Base-by-base conservation (phyloP, 2,113 vertebrate species). In the Paedocypris sp. region DNA sequence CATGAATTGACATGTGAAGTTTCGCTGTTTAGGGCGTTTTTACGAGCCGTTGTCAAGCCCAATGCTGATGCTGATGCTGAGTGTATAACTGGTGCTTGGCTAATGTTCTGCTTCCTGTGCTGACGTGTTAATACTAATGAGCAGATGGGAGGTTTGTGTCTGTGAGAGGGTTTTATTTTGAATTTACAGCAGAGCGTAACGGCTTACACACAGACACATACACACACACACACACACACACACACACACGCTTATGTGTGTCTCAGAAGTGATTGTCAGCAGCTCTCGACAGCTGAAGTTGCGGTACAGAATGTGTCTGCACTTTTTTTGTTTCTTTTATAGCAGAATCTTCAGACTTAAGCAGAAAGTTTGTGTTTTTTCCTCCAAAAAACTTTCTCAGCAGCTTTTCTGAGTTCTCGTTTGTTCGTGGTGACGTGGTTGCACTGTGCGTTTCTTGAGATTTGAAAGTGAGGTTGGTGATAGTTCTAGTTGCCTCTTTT, bases 261-360 rank as follows among this genome's bases (percentile, higher is more conserved):
- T 49, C 35, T 45, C 15, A 23, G 38, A 66, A 41, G 16, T 39
- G 33, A 20, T 22, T 32, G 39, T 45, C 53, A 58, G 54, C 54
- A 59, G 36, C 45, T 26, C 9, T 22, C 15, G 62, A 59, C 53
- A 59, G 53, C 15, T 48, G 62, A 28, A 48, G 20, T 33, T 51
- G 39, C 39, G 42, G 38, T 23, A 36, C 32, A 3, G 48, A 41
- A n/a, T 29, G 61, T 42, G 48, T 59, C 15, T 43, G 48, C 29
- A 51, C 28, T 51, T 33, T 51, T 51, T 22, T 8, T n/a, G n/a
- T n/a, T 15, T 11, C 8, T 13, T 15, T 50, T 33, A 32, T 22
- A 31, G 29, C 29, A 51, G 29, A 52, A 52, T 52, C 32, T 36
- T 52, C 31, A 52, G 12, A 52, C 50, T 52, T 52, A 31, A 52